Conservation (phyloP, 2,113 vertebrate genomes). For the Ictidomys tridecemlineatus region DNA sequence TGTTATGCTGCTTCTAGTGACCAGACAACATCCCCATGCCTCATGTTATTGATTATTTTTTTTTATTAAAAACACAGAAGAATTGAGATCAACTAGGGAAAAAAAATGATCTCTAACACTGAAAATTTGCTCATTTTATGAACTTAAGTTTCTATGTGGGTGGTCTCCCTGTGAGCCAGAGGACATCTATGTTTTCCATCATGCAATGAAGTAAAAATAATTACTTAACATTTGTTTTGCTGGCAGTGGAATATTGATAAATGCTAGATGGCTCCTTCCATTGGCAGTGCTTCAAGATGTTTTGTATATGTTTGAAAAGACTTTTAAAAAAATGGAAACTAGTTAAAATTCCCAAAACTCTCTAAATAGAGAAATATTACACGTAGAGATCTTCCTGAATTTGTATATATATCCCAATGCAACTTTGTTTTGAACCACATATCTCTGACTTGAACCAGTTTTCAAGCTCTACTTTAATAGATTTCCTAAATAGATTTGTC, state of each 20-base stretch:
- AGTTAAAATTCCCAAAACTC: not conserved
- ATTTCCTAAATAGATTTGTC: constrained; percentile 12
- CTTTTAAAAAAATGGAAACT: not conserved
- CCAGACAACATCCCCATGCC: not conserved
- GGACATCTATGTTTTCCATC: not conserved
- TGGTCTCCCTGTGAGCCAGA: not conserved
- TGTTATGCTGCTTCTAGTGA: constrained; percentile 17
- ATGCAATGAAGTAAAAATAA: not conserved
- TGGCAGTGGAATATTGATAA: not conserved
- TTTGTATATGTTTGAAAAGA: not conserved
- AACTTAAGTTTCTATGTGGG: constrained; percentile 27
- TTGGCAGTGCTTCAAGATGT: not conserved
- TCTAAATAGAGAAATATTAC: not conserved
- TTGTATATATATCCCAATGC: not conserved
- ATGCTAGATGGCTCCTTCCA: not conserved
- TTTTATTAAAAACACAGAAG: not conserved
- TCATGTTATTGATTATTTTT: not conserved
- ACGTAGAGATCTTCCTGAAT: not conserved
- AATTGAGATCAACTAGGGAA: not conserved
- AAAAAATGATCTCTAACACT: not conserved
- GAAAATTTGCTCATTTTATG: constrained; percentile 27
- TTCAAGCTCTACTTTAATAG: not conserved
- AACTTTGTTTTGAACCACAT: not conserved
- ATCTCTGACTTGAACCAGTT: not conserved
- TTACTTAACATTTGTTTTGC: not conserved